These are phyloP conservation scores for Melanchra persicariae DNA, from an alignment of 2,888 invertebrate genomes.

Conservation along the genomic window DNA sequence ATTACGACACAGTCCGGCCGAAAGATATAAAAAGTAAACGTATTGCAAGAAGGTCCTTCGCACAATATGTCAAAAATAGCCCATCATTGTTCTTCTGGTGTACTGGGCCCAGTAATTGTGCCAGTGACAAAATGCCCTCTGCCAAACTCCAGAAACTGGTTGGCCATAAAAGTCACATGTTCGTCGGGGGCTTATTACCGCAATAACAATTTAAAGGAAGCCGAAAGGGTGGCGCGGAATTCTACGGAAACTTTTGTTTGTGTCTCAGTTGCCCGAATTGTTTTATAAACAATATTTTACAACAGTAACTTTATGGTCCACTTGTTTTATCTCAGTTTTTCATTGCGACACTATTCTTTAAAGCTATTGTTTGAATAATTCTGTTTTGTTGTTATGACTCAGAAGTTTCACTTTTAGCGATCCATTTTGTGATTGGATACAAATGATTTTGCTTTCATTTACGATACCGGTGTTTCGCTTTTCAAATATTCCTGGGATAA, in stretches of 20 bases:
- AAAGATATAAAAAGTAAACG: conserved; percentile 60
- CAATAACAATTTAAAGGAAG: conserved; percentile 90
- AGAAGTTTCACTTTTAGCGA: conserved; percentile 80
- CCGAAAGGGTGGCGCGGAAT: conserved; percentile 88
- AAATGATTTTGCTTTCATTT: conserved; percentile 82
- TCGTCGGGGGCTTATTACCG: conserved; percentile 86
- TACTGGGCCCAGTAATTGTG: conserved; percentile 80
- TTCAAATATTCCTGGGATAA: conserved; percentile 66
- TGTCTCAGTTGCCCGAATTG: conserved; percentile 84
- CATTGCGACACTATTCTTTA: conserved; percentile 83
- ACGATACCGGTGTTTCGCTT: conserved; percentile 70
- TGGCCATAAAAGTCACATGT: conserved; percentile 89
- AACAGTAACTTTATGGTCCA: conserved; percentile 87
- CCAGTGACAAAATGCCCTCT: conserved; percentile 84
- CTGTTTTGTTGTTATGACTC: conserved; percentile 74
- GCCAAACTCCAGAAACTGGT: conserved; percentile 85
- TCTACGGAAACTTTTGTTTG: conserved; percentile 88
- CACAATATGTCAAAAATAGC: conserved; percentile 78
- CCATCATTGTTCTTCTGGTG: conserved; percentile 76
- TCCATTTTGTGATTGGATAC: conserved; percentile 73
- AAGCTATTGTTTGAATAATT: conserved; percentile 80
- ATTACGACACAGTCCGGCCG: conserved; percentile 52
- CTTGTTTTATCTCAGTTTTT: conserved; percentile 84
- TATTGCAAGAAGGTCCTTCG: conserved; percentile 62
- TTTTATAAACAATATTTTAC: conserved; percentile 90